These are phyloP conservation scores for Dorcus hopei DNA, from an alignment of 2,888 invertebrate species.

Conservation along the genomic window DNA sequence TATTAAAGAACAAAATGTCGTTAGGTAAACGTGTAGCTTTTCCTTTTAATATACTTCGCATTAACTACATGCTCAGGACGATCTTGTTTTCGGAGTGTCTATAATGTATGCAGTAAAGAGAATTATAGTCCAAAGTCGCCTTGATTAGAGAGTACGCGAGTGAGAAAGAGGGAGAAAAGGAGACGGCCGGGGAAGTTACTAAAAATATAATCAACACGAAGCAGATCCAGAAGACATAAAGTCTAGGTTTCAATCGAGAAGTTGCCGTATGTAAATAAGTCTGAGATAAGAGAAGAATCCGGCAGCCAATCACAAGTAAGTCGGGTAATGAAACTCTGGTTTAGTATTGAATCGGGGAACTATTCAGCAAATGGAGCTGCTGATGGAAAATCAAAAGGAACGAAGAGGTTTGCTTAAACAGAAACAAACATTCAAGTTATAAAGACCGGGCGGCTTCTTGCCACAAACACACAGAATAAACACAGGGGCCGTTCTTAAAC, in stretches of 20 bases:
- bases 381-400: constrained; percentile 49
- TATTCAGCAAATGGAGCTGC: constrained; percentile 48
- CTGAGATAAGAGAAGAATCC: constrained; percentile 41
- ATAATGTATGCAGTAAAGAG: background rate
- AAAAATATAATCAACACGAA: constrained; percentile 29
- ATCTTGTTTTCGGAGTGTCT: background rate
- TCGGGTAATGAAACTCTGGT: constrained; percentile 45
- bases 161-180: constrained; percentile 3
- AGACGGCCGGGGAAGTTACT: constrained; percentile 15
- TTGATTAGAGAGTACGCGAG: constrained; percentile 12
- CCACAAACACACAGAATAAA: constrained; percentile 41
- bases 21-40: background rate
- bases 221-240: constrained; percentile 26
- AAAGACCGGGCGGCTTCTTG: constrained; percentile 40
- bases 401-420: constrained; percentile 48
- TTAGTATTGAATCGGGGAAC: constrained; percentile 42
- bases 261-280: constrained; percentile 23
- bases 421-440: constrained; percentile 49
- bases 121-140: constrained; percentile 7
- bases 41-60: background rate
- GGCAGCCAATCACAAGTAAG: constrained; percentile 45
- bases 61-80: background rate
- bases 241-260: constrained; percentile 30
- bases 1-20: no score
- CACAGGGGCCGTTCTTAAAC: constrained; percentile 36